These are phyloP conservation scores for Platygyra sinensis DNA, from an alignment of 64 coral and sea anemone genomes.

Conservation along the genomic window DNA sequence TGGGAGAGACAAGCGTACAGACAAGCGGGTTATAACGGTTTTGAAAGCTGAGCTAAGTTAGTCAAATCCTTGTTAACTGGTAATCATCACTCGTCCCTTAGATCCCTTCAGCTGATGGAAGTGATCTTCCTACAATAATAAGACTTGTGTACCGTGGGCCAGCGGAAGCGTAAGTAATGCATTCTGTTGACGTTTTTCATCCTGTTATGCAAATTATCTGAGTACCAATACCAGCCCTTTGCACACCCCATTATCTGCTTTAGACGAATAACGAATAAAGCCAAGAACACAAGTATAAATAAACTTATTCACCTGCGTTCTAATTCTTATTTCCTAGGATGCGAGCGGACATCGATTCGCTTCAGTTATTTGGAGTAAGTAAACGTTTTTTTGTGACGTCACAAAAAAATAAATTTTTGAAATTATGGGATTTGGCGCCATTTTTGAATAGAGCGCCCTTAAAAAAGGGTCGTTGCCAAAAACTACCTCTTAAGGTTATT, in stretches of 20 bases:
- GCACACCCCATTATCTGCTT: too few relatives aligned
- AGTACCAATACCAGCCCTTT: neutral
- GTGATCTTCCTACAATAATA: slow-evolving; percentile 80
- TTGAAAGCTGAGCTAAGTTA: too few relatives aligned
- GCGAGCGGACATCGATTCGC: slow-evolving; percentile 86
- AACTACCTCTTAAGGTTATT: too few relatives aligned
- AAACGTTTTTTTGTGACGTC: too few relatives aligned
- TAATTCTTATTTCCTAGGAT: slow-evolving; percentile 40
- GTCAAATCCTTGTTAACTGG: neutral
- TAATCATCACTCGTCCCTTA: neutral
- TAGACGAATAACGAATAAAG: too few relatives aligned
- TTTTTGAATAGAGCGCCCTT: too few relatives aligned
- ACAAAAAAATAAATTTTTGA: too few relatives aligned
- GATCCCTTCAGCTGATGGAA: slow-evolving; percentile 36
- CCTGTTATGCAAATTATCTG: neutral
- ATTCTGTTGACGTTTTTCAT: neutral
- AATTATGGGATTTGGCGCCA: too few relatives aligned
- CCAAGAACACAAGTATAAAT: neutral
- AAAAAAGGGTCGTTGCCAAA: too few relatives aligned
- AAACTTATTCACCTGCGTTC: neutral
- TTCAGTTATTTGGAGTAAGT: slow-evolving; percentile 97
- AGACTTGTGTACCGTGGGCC: slow-evolving; percentile 82
- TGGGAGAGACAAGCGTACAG: neutral
- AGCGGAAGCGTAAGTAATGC: slow-evolving; percentile 59
- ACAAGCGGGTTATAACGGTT: neutral